Evolutionary conservation across 2,888 invertebrate genomes (phyloP).

Genomic region (Epinotia demarniana): DNA sequence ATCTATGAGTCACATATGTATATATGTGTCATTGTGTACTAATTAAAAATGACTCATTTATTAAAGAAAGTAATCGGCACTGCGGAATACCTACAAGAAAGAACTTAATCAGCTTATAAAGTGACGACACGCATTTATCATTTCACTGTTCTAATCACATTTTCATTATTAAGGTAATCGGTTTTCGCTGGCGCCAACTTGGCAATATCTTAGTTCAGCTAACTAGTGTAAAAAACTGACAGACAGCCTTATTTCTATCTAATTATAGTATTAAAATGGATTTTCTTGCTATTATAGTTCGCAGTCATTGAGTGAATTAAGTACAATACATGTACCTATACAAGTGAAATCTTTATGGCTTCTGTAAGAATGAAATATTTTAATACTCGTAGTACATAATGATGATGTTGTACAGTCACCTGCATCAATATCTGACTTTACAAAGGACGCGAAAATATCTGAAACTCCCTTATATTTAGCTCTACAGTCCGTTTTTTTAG

Average conservation of each 20-base stretch:
- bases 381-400: too few relatives aligned
- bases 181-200: not conserved
- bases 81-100: too few relatives aligned
- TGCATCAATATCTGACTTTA: too few relatives aligned
- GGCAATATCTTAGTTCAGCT: not conserved
- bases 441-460: too few relatives aligned
- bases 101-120: not conserved
- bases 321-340: not conserved
- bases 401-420: too few relatives aligned
- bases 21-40: slow-evolving; percentile 15
- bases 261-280: not conserved
- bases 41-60: not conserved
- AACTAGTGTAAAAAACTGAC: not conserved
- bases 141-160: too few relatives aligned
- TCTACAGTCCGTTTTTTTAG: too few relatives aligned
- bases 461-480: too few relatives aligned
- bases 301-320: not conserved
- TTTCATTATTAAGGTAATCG: not conserved
- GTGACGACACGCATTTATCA: too few relatives aligned
- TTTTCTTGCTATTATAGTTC: not conserved
- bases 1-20: slow-evolving; percentile 21
- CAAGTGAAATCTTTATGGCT: not conserved
- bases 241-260: not conserved
- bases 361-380: not conserved
- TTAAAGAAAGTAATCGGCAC: not conserved